Conservation (phyloP, 2,113 vertebrate genomes). For the Felis chaus region DNA sequence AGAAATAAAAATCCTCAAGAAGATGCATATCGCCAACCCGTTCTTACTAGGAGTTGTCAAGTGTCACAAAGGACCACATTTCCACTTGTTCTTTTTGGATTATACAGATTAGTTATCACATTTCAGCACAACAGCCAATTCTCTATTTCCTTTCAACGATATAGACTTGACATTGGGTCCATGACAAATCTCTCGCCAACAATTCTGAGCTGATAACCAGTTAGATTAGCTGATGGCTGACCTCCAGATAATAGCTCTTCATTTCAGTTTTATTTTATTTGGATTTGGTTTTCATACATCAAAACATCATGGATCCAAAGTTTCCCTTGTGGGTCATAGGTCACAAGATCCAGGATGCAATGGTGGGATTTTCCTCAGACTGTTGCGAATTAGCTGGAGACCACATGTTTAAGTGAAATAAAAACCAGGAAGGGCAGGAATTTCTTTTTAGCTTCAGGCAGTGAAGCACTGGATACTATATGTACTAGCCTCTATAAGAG, state of each 20-base stretch:
- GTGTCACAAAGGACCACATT: neutral
- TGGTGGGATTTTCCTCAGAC: slow-evolving; percentile 64
- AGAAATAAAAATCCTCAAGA: slow-evolving; percentile 14
- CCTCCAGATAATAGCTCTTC: slow-evolving; percentile 50
- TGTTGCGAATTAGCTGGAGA: slow-evolving; percentile 71
- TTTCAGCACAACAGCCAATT: slow-evolving; percentile 17
- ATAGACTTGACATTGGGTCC: slow-evolving; percentile 47
- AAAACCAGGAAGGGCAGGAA: slow-evolving; percentile 71
- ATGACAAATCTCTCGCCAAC: slow-evolving; percentile 42
- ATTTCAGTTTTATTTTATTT: slow-evolving; percentile 69
- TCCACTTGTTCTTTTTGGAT: slow-evolving; percentile 2
- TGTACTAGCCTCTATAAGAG: neutral
- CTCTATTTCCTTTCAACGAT: slow-evolving; percentile 12
- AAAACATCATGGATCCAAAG: slow-evolving; percentile 67
- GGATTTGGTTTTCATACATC: slow-evolving; percentile 67
- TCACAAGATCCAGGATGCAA: slow-evolving; percentile 65
- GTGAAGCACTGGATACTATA: neutral
- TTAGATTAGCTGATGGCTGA: slow-evolving; percentile 39
- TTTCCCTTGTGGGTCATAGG: slow-evolving; percentile 67
- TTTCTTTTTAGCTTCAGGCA: slow-evolving; percentile 54
- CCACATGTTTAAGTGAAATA: slow-evolving; percentile 68
- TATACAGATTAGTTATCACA: neutral
- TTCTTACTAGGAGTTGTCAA: neutral
- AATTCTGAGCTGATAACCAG: slow-evolving; percentile 45
- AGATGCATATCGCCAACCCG: neutral